Evolutionary conservation across 2,797 vertebrate species (phyloP).

Genomic region (Pitangus sulphuratus): DNA sequence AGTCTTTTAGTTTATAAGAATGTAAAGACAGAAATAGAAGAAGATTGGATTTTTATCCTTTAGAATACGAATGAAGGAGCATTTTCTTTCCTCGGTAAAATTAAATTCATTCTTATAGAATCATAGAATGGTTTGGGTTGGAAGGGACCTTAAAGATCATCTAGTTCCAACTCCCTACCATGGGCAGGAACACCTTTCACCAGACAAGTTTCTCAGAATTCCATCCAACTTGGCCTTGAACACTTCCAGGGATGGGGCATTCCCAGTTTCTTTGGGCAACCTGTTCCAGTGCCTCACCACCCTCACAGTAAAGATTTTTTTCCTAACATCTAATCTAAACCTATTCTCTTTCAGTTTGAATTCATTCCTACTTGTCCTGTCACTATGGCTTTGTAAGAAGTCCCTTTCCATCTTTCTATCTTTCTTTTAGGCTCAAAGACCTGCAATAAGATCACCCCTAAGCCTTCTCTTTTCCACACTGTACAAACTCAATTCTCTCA

Average conservation of each 20-base stretch:
- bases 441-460: neutral
- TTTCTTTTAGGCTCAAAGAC: neutral
- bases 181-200: neutral
- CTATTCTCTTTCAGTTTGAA: neutral
- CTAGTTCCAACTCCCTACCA: neutral
- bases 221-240: neutral
- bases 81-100: neutral
- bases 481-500: neutral
- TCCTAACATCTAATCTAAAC: neutral
- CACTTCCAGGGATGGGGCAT: neutral
- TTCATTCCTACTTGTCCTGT: too few species aligned
- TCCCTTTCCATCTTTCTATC: neutral
- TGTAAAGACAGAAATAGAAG: neutral
- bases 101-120: neutral
- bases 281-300: neutral
- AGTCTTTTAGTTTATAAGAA: neutral
- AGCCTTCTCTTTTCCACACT: neutral
- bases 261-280: neutral
- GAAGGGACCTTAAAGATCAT: neutral
- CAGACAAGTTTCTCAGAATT: neutral
- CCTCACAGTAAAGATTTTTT: neutral
- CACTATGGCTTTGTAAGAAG: neutral
- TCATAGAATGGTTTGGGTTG: neutral
- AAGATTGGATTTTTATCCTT: neutral
- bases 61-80: neutral